These are phyloP conservation scores for Ctenomys sociabilis DNA, from an alignment of 2,113 vertebrate genomes.

Conservation along the genomic window DNA sequence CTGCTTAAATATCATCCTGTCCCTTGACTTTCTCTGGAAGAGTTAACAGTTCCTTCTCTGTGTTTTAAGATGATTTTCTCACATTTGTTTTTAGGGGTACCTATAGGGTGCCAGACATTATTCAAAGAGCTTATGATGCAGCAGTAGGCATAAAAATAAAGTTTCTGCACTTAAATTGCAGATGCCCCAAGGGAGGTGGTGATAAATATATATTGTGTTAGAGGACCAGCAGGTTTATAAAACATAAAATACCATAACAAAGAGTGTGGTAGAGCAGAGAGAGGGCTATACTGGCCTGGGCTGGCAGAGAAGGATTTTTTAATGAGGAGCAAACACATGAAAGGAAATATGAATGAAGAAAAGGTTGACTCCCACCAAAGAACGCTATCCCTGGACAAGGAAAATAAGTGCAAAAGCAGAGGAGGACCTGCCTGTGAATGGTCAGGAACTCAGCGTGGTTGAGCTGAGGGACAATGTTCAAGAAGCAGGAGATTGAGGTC, in stretches of 20 bases:
- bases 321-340: not conserved
- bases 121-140: not conserved
- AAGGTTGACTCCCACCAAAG: not conserved
- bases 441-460: not conserved
- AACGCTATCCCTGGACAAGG: not conserved
- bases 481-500: not conserved
- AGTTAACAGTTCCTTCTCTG: not conserved
- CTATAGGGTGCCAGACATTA: not conserved
- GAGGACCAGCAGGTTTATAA: not conserved
- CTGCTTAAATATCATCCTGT: not conserved
- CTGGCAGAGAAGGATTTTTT: not conserved
- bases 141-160: not conserved
- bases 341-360: not conserved
- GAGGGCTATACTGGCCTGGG: not conserved
- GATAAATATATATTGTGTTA: not conserved
- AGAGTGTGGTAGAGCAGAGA: not conserved
- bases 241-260: not conserved
- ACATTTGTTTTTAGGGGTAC: not conserved
- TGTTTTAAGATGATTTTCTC: not conserved
- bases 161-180: not conserved
- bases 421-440: not conserved
- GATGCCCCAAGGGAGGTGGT: too few relatives aligned
- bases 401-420: not conserved
- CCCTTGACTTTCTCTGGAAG: not conserved
- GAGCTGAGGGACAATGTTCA: not conserved